Evolutionary conservation across 2,888 invertebrate species (phyloP), one percentile per base, ranked within the genome.

Genomic region (Hoplodrina blanda): DNA sequence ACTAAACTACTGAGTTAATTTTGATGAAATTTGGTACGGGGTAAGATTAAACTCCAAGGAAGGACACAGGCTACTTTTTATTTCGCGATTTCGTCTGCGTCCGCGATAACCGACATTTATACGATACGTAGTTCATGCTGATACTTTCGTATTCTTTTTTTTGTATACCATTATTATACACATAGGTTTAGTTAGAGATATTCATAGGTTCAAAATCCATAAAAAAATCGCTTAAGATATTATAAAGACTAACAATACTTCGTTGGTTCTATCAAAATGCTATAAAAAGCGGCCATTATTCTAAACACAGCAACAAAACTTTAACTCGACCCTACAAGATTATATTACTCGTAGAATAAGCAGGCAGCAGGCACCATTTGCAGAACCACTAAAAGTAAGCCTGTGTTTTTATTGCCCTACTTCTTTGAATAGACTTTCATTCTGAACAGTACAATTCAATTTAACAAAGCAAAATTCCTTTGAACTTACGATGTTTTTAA

Each of bases 311-410:
- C 52, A 20, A 37, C 11, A 46, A 25, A 53, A 60, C 25, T 69
- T 37, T 37, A 59, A 69, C 37, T 59, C 25, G n/a, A 33, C 44
- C 33, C 44, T 53, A 68, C n/a, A 17, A 60, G 59, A 69, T 59
- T 53, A 69, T 60, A 46, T 56, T 56, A 56, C 55, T 71, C 30
- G 33, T 30, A 8, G n/a, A 33, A 54, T 49, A 60, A 56, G 37
- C 37, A 37, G 8, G 37, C 37, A 46, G 41, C n/a, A 49, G 33
- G n/a, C 63, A 20, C 37, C 57, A 59, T 72, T 72, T 64, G 57
- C 59, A 49, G 17, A 37, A 17, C 53, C 46, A 72, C 53, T 59
- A 49, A 73, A 72, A 49, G 52, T 59, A n/a, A 64, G 53, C 20
- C 11, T 57, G 30, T 53, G 37, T 63, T 63, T 63, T 59, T 54